phyloP scores from a whole-genome alignment of 2,113 vertebrate genomes.

The Saimiri boliviensis region DNA sequence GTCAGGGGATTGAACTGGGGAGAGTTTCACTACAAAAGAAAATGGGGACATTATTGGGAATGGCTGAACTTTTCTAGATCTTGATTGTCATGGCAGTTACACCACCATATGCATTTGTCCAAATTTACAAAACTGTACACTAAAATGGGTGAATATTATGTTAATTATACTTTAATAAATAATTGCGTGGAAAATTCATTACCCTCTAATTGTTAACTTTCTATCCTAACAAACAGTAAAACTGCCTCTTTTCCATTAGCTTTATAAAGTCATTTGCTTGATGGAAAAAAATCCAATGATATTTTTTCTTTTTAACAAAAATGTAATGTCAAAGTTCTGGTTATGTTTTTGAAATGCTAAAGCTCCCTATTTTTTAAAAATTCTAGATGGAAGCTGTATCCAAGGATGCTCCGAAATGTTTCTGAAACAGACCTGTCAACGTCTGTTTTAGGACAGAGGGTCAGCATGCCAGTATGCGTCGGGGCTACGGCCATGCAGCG shows the following conservation, averaged over 20 bases:
- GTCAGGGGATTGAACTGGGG: too few species aligned
- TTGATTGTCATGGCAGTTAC: not conserved
- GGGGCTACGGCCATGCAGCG: conserved; percentile 95
- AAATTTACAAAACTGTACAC: not conserved
- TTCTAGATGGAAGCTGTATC: conserved; percentile 91
- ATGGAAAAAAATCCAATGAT: not conserved
- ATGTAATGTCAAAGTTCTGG: not conserved
- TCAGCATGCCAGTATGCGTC: conserved; percentile 93
- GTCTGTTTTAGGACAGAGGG: conserved; percentile 88
- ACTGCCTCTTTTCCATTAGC: not conserved
- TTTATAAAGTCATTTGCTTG: not conserved
- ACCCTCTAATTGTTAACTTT: not conserved
- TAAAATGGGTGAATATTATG: not conserved
- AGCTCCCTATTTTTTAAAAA: not conserved
- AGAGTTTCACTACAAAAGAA: not conserved
- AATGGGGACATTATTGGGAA: not conserved
- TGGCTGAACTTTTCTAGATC: not conserved
- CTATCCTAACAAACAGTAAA: not conserved
- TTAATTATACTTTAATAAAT: not conserved
- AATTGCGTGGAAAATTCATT: not conserved
- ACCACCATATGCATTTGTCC: not conserved
- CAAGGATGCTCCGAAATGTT: conserved; percentile 92
- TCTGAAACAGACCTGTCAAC: conserved; percentile 89
- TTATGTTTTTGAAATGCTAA: conserved; percentile 16
- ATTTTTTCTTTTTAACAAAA: not conserved